Evolutionary conservation across 2,113 vertebrate species (phyloP), one percentile per base, ranked within the genome.

Genomic region (Reinhardtius hippoglossoides): DNA sequence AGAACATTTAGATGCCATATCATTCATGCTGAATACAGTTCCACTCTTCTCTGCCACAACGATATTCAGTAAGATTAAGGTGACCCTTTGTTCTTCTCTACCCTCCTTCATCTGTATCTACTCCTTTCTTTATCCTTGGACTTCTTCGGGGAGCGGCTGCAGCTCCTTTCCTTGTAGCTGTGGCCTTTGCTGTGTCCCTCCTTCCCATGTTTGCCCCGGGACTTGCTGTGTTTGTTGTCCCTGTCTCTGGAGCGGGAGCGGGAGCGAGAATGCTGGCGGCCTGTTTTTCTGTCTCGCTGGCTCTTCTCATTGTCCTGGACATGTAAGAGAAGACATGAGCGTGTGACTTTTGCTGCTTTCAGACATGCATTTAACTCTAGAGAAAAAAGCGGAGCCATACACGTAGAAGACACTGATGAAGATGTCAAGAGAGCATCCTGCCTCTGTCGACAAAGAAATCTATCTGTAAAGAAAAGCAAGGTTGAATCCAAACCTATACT

Each of bases 121-220:
- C 95, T 96, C 77, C 92, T 93, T 46, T 97, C 95, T 87, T 95
- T 96, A 67, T 97, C 95, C 93, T 91, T 97, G 21, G 94, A 94
- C 87, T 93, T 96, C 92, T 91, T 95, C 27, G 96, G 95, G 78
- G 95, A 97, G 80, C 90, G 94, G 78, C 94, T 96, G 76, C 90
- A 93, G 76, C 94, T 95, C 77, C 90, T 76, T 78, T 92, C 96
- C 62, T 73, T 75, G 74, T 55, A 75, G 59, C 74, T 21, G 78
- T 86, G 86, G 65, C 92, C 92, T 71, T 93, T 88, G 9, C 93
- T 93, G 4, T 86, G 93, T 16, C 95, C 93, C 66, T 93, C 93
- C 61, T 95, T 93, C 71, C 92, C 91, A 8, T 96, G 95, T 85
- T 92, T 94, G 26, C 74, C 66, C 40, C 79, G 46, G 23, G 80